These are phyloP conservation scores for Parazoanthus darwini DNA, from an alignment of 92 coral and sea anemone species.

Conservation along the genomic window DNA sequence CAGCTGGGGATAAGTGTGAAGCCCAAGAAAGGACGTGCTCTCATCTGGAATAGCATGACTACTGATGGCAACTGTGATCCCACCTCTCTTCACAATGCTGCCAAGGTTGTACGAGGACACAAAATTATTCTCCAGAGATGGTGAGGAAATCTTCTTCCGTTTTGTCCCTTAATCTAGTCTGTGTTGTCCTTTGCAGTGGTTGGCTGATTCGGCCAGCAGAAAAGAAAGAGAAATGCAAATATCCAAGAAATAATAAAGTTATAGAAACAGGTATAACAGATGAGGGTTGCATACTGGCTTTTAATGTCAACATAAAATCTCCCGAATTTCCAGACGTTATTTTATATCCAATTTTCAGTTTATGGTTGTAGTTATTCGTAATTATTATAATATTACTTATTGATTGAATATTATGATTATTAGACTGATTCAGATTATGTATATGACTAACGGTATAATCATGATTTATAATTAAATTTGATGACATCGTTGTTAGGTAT, in stretches of 20 bases:
- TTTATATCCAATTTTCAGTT: too few relatives aligned
- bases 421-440: not conserved
- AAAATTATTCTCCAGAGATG: conserved; percentile 87
- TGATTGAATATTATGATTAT: not conserved
- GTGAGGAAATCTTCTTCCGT: not conserved
- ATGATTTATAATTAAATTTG: not conserved
- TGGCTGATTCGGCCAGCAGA: not conserved
- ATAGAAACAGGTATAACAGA: too few relatives aligned
- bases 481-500: conserved; percentile 64
- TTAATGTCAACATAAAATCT: too few relatives aligned
- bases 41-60: conserved; percentile 97
- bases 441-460: too few relatives aligned
- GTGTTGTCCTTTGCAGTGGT: not conserved
- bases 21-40: conserved; percentile 94
- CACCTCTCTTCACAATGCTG: conserved; percentile 89
- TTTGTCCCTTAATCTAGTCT: not conserved
- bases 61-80: conserved; percentile 86
- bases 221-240: not conserved
- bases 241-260: too few relatives aligned
- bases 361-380: too few relatives aligned
- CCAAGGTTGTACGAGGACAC: conserved; percentile 83
- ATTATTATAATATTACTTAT: too few relatives aligned
- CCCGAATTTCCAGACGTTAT: too few relatives aligned
- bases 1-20: conserved; percentile 88
- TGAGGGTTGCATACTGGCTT: too few relatives aligned